Evolutionary conservation across 2,888 invertebrate genomes (phyloP).

Genomic region (Tortricodes alternella): DNA sequence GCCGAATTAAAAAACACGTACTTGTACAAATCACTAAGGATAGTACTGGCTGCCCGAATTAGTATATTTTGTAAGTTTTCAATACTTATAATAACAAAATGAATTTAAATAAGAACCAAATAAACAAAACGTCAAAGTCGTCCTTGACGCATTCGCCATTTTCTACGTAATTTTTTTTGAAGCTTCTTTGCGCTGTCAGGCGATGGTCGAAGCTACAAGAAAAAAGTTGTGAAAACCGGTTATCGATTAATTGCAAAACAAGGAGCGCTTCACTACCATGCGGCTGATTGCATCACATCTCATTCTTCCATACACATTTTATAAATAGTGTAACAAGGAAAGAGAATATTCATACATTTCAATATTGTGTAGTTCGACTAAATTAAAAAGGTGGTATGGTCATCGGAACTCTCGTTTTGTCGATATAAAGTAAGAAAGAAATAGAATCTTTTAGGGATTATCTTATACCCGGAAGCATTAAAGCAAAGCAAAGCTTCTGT

Average conservation of each 20-base stretch:
- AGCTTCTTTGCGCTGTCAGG: slow-evolving; percentile 1
- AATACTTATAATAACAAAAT: background rate
- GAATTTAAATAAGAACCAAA: slow-evolving; percentile 14
- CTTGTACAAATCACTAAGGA: background rate
- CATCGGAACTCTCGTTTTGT: background rate
- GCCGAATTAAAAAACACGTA: no score
- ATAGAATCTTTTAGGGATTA: background rate
- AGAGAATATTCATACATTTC: slow-evolving; percentile 14
- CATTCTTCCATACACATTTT: background rate
- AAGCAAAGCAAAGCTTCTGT: slow-evolving; percentile 25
- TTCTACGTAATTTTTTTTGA: slow-evolving; percentile 17
- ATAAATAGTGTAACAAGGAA: background rate
- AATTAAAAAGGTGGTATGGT: background rate
- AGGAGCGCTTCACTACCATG: slow-evolving; percentile 26
- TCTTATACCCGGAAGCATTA: background rate
- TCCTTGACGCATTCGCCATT: slow-evolving; percentile 30
- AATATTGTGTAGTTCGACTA: background rate
- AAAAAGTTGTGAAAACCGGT: slow-evolving; percentile 24
- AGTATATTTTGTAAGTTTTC: background rate
- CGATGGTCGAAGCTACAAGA: slow-evolving; percentile 27
- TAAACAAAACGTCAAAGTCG: slow-evolving; percentile 25
- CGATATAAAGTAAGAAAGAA: background rate
- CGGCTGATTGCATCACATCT: slow-evolving; percentile 1
- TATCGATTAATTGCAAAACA: slow-evolving; percentile 27
- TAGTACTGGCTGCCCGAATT: background rate